Conservation (phyloP, 2,888 invertebrate genomes). For the Torymus auratus region DNA sequence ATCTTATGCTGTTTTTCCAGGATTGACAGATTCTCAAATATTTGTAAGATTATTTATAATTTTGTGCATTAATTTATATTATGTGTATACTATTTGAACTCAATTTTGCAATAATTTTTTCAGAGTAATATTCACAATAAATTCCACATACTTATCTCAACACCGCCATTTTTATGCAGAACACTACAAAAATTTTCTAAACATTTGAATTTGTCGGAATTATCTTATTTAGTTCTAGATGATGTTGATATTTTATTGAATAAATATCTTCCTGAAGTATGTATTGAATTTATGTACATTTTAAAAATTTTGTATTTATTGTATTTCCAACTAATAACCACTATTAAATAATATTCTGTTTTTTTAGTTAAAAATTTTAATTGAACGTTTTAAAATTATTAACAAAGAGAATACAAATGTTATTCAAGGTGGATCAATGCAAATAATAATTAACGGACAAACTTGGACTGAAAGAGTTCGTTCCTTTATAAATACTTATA, state of each 20-base stretch:
- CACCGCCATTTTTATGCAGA: conserved; percentile 80
- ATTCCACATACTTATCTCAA: conserved; percentile 85
- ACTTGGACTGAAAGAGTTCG: conserved; percentile 82
- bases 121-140: conserved; percentile 78
- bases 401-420: conserved; percentile 53
- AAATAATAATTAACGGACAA: conserved; percentile 81
- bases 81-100: not conserved
- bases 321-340: not conserved
- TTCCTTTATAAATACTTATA: conserved; percentile 78
- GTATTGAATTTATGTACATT: conserved; percentile 1
- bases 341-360: conserved; percentile 17
- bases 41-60: conserved; percentile 64
- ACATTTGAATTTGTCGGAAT: conserved; percentile 80
- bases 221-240: conserved; percentile 84
- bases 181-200: conserved; percentile 74
- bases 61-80: conserved; percentile 6
- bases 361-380: conserved; percentile 57
- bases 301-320: not conserved
- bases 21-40: conserved; percentile 66
- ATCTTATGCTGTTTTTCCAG: conserved; percentile 68
- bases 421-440: conserved; percentile 72
- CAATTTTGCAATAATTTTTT: conserved; percentile 45
- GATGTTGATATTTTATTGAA: conserved; percentile 82
- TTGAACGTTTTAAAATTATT: conserved; percentile 63
- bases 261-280: conserved; percentile 76